Conservation (phyloP, 2,888 invertebrate species). For the Matsumyia berberina region DNA sequence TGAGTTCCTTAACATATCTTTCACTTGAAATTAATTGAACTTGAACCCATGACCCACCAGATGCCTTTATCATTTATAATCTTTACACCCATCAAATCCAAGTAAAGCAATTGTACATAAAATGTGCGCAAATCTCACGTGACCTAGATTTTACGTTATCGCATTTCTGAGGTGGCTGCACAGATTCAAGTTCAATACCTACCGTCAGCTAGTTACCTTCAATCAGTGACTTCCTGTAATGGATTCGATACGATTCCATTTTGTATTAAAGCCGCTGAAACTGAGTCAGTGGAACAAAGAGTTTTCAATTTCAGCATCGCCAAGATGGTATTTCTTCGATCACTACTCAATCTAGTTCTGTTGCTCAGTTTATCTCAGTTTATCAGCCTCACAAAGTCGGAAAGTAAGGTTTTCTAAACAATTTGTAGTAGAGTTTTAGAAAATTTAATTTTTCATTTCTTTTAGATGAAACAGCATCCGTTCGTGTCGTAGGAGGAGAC, state of each 20-base stretch:
- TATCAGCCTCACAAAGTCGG: background rate
- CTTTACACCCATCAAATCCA: background rate
- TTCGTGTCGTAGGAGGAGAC: conserved; percentile 36
- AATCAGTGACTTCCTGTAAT: background rate
- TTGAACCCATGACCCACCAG: too few relatives aligned
- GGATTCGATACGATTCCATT: background rate
- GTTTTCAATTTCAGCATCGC: background rate
- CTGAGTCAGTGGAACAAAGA: conserved; percentile 9
- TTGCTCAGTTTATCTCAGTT: conserved; percentile 2
- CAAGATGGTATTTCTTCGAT: conserved; percentile 5
- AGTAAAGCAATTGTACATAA: conserved; percentile 4
- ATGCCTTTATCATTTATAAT: background rate
- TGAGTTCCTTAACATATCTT: too few relatives aligned
- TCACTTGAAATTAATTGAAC: too few relatives aligned
- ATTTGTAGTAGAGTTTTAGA: background rate
- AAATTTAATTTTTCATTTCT: background rate
- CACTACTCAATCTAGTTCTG: background rate
- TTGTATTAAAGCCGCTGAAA: conserved; percentile 32
- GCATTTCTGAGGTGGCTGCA: background rate
- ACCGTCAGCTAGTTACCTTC: conserved; percentile 1
- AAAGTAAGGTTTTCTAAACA: background rate
- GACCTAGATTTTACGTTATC: conserved; percentile 1
- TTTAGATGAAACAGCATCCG: background rate
- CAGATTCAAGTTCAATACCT: conserved; percentile 14
- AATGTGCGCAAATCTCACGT: background rate